Percentiles rank a stretch among this genome's conserved stretches.
These are phyloP conservation scores for Tiaroga cobitis DNA, from an alignment of 2,797 vertebrate species.

Conservation along the genomic window DNA sequence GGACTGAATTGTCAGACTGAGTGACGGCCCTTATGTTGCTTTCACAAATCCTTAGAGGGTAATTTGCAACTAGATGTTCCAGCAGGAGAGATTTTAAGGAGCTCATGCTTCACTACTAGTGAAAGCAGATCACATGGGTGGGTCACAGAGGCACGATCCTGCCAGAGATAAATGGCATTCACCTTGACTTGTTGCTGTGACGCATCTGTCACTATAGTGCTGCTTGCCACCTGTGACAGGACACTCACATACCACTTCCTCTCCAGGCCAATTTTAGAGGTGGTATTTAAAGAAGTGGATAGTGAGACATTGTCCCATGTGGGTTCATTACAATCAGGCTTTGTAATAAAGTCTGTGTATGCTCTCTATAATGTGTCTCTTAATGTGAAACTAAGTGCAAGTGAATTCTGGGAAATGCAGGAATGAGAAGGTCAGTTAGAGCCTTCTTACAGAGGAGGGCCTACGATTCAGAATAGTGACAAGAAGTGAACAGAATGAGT, in stretches of 20 bases:
- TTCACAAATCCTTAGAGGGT: slow-evolving; percentile 32
- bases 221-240: slow-evolving; percentile 25
- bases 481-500: neutral
- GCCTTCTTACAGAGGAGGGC: neutral
- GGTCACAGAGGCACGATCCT: slow-evolving; percentile 29
- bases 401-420: slow-evolving; percentile 27
- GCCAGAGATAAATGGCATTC: slow-evolving; percentile 29
- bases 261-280: slow-evolving; percentile 40
- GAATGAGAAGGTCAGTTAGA: slow-evolving; percentile 27
- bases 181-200: slow-evolving; percentile 47
- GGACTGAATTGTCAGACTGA: neutral
- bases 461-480: neutral
- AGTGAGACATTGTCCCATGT: slow-evolving; percentile 25
- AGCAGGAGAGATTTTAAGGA: slow-evolving; percentile 21
- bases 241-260: slow-evolving; percentile 19
- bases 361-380: neutral
- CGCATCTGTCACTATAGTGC: slow-evolving; percentile 19
- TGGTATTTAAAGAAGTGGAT: slow-evolving; percentile 39
- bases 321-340: slow-evolving; percentile 22
- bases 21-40: slow-evolving; percentile 15
- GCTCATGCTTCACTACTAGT: slow-evolving; percentile 36
- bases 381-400: slow-evolving; percentile 19
- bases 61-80: slow-evolving; percentile 20
- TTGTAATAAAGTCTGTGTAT: slow-evolving; percentile 27
- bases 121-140: slow-evolving; percentile 43